Percentiles rank a stretch among this genome's conserved stretches.
Evolutionary conservation across 2,888 invertebrate species (phyloP).

Genomic region (Dryocosmus kuriphilus): DNA sequence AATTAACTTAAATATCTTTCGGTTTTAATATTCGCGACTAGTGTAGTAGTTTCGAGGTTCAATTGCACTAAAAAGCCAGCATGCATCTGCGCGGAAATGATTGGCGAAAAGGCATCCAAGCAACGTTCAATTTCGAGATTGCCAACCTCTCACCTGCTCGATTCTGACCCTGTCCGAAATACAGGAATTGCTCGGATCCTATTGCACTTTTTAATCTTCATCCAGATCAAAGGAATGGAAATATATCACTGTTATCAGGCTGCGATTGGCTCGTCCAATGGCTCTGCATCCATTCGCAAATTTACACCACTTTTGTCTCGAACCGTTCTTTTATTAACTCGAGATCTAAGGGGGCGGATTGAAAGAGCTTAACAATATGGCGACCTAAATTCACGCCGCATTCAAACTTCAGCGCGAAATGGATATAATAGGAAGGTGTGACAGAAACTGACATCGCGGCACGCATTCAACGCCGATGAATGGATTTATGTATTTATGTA

Average conservation of each 20-base stretch:
- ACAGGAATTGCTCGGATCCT: slow-evolving; percentile 51
- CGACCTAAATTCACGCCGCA: slow-evolving; percentile 56
- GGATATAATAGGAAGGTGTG: slow-evolving; percentile 51
- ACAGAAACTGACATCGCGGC: slow-evolving; percentile 51
- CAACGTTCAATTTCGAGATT: slow-evolving; percentile 55
- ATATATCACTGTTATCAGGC: slow-evolving; percentile 32
- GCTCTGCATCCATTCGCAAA: slow-evolving; percentile 28
- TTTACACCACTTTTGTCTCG: slow-evolving; percentile 36
- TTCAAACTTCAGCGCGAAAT: slow-evolving; percentile 51
- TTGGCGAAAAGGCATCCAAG: slow-evolving; percentile 47
- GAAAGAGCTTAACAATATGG: slow-evolving; percentile 55
- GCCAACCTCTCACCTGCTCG: slow-evolving; percentile 40
- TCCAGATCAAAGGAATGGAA: slow-evolving; percentile 38
- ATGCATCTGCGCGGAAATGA: slow-evolving; percentile 46
- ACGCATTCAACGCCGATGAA: slow-evolving; percentile 42
- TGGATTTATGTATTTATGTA: slow-evolving; percentile 43
- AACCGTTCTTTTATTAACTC: slow-evolving; percentile 37
- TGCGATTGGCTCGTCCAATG: slow-evolving; percentile 27
- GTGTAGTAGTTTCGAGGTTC: slow-evolving; percentile 28
- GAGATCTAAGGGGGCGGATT: slow-evolving; percentile 51
- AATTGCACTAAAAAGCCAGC: slow-evolving; percentile 49
- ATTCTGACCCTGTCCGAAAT: slow-evolving; percentile 51
- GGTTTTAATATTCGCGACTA: not conserved
- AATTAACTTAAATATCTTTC: no score
- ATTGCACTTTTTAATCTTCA: slow-evolving; percentile 54